Evolutionary conservation across 2,888 invertebrate species (phyloP).

Genomic region (Phengaris arion): DNA sequence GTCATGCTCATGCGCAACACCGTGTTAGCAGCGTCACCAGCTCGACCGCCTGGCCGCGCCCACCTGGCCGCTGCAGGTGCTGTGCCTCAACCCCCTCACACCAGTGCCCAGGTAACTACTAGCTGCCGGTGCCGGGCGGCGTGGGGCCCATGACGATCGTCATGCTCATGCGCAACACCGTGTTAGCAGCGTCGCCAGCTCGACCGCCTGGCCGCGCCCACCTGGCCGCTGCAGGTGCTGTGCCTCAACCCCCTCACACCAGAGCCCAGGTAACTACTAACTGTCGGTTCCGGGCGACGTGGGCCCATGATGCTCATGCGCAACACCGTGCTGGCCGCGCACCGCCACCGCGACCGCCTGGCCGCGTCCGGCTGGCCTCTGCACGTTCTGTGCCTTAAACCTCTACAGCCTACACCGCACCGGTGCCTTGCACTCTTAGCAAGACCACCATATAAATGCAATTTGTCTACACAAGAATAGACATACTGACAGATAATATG

Average conservation of each 20-base stretch:
- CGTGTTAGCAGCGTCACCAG: slow-evolving; percentile 85
- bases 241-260: slow-evolving; percentile 77
- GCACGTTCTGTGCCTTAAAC: slow-evolving; percentile 44
- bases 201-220: slow-evolving; percentile 63
- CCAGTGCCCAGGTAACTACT: slow-evolving; percentile 88
- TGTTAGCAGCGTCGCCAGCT: slow-evolving; percentile 85
- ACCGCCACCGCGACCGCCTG: too few species aligned
- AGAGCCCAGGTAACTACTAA: slow-evolving; percentile 84
- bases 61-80: too few species aligned
- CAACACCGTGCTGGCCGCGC: slow-evolving; percentile 87
- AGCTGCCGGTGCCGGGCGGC: slow-evolving; percentile 92
- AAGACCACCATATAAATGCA: too few species aligned
- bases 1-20: slow-evolving; percentile 98
- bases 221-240: too few species aligned
- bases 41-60: slow-evolving; percentile 72
- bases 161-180: slow-evolving; percentile 97
- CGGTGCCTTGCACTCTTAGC: slow-evolving; percentile 81
- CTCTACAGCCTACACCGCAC: slow-evolving; percentile 63
- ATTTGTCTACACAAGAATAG: too few species aligned
- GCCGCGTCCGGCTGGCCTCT: too few species aligned
- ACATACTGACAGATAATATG: too few species aligned
- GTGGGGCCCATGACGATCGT: slow-evolving; percentile 99
- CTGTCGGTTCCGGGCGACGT: slow-evolving; percentile 96
- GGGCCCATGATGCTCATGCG: slow-evolving; percentile 99
- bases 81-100: slow-evolving; percentile 59